Evolutionary conservation across 2,797 vertebrate species (phyloP).

Genomic region (Gobionotothen gibberifrons): DNA sequence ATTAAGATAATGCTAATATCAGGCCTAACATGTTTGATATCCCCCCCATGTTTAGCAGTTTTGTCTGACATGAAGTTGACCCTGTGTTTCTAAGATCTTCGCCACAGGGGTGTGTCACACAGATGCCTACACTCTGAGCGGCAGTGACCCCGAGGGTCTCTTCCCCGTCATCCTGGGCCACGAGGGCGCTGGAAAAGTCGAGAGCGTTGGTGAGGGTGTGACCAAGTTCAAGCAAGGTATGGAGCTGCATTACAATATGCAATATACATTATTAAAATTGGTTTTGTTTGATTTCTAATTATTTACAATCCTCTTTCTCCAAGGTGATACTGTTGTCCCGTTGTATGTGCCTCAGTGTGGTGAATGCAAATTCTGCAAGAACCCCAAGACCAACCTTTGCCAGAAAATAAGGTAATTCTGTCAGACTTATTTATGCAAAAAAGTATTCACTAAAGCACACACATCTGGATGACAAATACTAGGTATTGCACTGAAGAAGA

Average conservation of each 20-base stretch:
- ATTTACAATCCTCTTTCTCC: conserved; percentile 11
- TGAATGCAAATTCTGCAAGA: conserved; percentile 97
- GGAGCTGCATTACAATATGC: neutral
- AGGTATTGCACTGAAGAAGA: no score
- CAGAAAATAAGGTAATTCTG: conserved; percentile 94
- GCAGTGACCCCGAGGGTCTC: conserved; percentile 92
- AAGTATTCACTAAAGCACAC: no score
- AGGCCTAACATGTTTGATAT: neutral
- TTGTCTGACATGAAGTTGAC: neutral
- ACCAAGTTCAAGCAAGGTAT: conserved; percentile 92
- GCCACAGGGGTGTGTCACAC: conserved; percentile 97
- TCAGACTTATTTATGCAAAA: neutral
- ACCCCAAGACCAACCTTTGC: conserved; percentile 97
- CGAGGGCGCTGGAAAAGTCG: conserved; percentile 94
- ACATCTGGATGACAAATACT: no score
- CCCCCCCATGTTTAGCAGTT: neutral
- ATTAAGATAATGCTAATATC: neutral
- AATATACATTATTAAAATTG: neutral
- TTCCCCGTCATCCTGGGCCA: conserved; percentile 97
- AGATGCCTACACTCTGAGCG: conserved; percentile 94
- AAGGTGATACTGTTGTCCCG: conserved; percentile 93
- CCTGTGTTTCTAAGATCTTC: conserved; percentile 81
- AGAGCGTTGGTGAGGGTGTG: conserved; percentile 95
- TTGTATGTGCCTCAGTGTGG: conserved; percentile 95
- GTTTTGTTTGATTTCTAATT: neutral